Evolutionary conservation across 2,797 vertebrate species (phyloP).

Genomic region (Chromobotia macracanthus): DNA sequence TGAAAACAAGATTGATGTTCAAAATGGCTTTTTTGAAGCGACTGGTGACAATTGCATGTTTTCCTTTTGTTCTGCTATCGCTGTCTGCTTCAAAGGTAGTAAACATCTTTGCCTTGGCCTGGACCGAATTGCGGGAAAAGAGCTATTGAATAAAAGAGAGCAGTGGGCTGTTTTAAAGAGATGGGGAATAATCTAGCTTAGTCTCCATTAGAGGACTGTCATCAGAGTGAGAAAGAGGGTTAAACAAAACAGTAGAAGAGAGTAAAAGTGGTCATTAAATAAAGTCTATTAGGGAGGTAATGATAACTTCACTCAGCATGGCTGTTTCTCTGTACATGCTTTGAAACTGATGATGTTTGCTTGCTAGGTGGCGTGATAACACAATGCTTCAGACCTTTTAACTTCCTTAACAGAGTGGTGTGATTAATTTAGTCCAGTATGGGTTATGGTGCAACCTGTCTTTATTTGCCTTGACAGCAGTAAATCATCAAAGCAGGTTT

Average conservation of each 20-base stretch:
- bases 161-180: slow-evolving; percentile 33
- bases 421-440: slow-evolving; percentile 24
- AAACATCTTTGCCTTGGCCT: slow-evolving; percentile 13
- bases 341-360: slow-evolving; percentile 29
- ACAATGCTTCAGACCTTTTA: slow-evolving; percentile 15
- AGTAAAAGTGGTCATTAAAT: slow-evolving; percentile 47
- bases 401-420: background rate
- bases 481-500: background rate
- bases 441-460: background rate
- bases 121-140: slow-evolving; percentile 13
- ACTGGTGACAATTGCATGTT: slow-evolving; percentile 39
- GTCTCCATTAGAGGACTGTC: slow-evolving; percentile 51
- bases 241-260: slow-evolving; percentile 19
- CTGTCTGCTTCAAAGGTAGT: slow-evolving; percentile 49
- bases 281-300: slow-evolving; percentile 53
- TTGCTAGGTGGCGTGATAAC: slow-evolving; percentile 16
- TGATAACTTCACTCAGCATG: slow-evolving; percentile 47
- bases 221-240: slow-evolving; percentile 32
- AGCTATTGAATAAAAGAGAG: slow-evolving; percentile 29
- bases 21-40: slow-evolving; percentile 50
- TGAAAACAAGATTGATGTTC: slow-evolving; percentile 56
- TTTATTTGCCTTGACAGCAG: slow-evolving; percentile 8
- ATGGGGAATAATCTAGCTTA: slow-evolving; percentile 35
- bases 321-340: slow-evolving; percentile 6
- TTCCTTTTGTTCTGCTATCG: slow-evolving; percentile 43